Evolutionary conservation across 2,888 invertebrate species (phyloP).

Genomic region (Drosophila greeni): DNA sequence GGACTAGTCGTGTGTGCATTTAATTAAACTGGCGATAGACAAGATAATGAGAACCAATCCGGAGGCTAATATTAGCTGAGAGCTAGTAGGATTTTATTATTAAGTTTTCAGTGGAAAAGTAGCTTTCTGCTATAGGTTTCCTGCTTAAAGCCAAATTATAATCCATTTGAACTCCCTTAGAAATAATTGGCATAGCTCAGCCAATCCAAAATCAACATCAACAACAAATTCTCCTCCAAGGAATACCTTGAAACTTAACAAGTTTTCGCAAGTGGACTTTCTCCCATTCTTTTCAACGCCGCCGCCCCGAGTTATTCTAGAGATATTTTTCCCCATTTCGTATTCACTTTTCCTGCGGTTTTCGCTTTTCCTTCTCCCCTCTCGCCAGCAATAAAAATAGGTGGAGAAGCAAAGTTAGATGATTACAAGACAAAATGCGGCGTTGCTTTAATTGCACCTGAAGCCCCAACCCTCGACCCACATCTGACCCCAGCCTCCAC

Average conservation of each 20-base stretch:
- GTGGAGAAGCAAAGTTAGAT: slow-evolving; percentile 28
- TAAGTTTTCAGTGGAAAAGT: background rate
- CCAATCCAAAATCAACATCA: slow-evolving; percentile 4
- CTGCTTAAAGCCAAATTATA: background rate
- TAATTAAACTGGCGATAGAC: slow-evolving; percentile 15
- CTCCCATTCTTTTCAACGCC: background rate
- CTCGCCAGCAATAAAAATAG: slow-evolving; percentile 19
- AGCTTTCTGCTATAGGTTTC: background rate
- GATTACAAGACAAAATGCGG: slow-evolving; percentile 47
- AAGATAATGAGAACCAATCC: slow-evolving; percentile 8
- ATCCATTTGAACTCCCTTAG: background rate
- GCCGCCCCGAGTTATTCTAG: background rate
- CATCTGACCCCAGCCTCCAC: slow-evolving; percentile 7
- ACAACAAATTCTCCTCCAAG: background rate
- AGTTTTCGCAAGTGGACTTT: slow-evolving; percentile 12
- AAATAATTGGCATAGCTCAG: slow-evolving; percentile 11
- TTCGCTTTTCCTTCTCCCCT: slow-evolving; percentile 4
- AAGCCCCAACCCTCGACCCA: slow-evolving; percentile 40
- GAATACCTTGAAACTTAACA: slow-evolving; percentile 22
- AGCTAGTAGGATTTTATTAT: background rate
- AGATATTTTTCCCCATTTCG: slow-evolving; percentile 8
- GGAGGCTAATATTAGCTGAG: background rate
- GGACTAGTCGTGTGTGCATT: slow-evolving; percentile 14
- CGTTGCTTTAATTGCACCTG: slow-evolving; percentile 65
- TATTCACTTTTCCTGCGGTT: slow-evolving; percentile 23